Evolutionary conservation across 2,113 vertebrate genomes (phyloP).

Genomic region (Corynorhinus townsendii): DNA sequence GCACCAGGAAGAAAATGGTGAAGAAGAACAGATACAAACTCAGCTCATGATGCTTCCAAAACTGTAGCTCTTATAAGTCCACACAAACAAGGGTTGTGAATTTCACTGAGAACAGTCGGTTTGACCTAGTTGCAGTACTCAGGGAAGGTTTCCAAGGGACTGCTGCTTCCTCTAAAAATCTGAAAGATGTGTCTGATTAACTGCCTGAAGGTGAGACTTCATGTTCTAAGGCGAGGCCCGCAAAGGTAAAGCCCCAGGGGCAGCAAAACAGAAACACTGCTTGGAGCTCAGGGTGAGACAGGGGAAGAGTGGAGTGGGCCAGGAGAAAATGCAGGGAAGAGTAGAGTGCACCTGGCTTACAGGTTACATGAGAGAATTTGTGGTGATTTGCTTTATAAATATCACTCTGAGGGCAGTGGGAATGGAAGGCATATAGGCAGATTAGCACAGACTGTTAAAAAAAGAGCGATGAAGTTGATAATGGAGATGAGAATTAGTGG

Average conservation of each 20-base stretch:
- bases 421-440: not conserved
- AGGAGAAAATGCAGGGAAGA: not conserved
- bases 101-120: not conserved
- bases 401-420: not conserved
- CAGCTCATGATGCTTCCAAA: not conserved
- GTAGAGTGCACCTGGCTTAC: accelerated
- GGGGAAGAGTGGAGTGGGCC: accelerated
- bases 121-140: not conserved
- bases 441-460: not conserved
- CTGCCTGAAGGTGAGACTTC: not conserved
- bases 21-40: not conserved
- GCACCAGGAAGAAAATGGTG: not conserved
- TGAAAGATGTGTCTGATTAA: not conserved
- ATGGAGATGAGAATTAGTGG: not conserved
- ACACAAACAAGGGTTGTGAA: not conserved
- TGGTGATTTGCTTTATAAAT: not conserved
- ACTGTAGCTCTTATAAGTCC: not conserved
- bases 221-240: not conserved
- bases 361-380: not conserved
- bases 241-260: not conserved
- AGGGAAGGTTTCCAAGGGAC: not conserved
- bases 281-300: too few species aligned
- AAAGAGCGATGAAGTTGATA: not conserved
- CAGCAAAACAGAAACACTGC: not conserved
- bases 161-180: not conserved